Evolutionary conservation across 2,113 vertebrate genomes (phyloP), one percentile per base, ranked within the genome.

Genomic region (Megalops atlanticus): DNA sequence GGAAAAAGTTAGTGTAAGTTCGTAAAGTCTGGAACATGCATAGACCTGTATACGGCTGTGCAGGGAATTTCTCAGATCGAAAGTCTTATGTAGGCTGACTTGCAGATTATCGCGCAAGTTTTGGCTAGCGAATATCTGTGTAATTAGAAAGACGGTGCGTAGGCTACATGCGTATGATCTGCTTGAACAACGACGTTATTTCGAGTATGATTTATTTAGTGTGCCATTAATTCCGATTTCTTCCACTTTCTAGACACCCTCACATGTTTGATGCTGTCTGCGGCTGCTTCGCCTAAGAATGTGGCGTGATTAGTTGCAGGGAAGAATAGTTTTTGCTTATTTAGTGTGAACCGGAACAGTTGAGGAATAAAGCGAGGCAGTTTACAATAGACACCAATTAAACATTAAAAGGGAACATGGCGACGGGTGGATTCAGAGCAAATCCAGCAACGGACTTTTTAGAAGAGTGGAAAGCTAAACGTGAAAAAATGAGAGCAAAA

Each of bases 401-500:
- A 74, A 75, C 77, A 47, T 47, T 40, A 41, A 77, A 78, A 40
- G 64, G 78, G 74, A 95, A 87, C 78, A 98, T 99, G 97, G 95
- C 95, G 43, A 96, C 95, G 0, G 93, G 96, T 24, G 94, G 96
- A 76, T 97, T 94, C 83, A 94, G 91, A 80, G 74, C 94, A 11
- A 94, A 86, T 83, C 88, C 91, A 79, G 90, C 96, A 54, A 95
- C 96, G 0, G 97, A 98, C 92, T 98, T 99, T 92, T 81, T 98
- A 91, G 97, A 99, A 88, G 97, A 99, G 79, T 99, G 97, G 97
- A 98, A 98, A 82, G 97, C 97, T 0, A 98, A 98, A 83, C 90
- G 97, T 80, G 97, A 99, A 93, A 98, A 99, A 90, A 96, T 99
- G 96, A 91, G 97, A 78, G 96, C 97, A 45, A 99, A 98, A 89